A percentile compares a stretch with the other conserved stretches of the same genome.
These are phyloP conservation scores for Brachionus asplanchnoidis DNA, from an alignment of 1,140 invertebrate species.

Conservation along the genomic window DNA sequence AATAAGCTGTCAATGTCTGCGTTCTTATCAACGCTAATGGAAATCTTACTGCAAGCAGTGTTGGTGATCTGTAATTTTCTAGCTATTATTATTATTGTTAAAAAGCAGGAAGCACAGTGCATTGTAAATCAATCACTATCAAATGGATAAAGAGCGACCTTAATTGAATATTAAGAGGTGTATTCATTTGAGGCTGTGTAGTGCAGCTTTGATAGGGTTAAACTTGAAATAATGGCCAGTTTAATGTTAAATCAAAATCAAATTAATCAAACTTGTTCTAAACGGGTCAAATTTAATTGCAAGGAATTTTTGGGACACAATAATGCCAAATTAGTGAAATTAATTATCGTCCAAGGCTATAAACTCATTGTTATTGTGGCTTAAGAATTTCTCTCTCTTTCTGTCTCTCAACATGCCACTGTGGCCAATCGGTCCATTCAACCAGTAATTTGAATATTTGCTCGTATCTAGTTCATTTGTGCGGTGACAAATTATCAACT, in stretches of 20 bases:
- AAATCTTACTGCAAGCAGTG: neutral
- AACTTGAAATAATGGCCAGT: neutral
- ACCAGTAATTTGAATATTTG: neutral
- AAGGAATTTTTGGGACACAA: neutral
- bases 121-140: neutral
- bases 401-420: neutral
- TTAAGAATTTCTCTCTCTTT: neutral
- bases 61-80: neutral
- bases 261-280: slow-evolving; percentile 5
- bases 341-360: neutral
- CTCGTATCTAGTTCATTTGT: neutral
- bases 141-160: neutral
- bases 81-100: too few species aligned
- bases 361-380: neutral
- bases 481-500: neutral
- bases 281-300: neutral
- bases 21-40: neutral
- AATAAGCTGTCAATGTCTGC: neutral
- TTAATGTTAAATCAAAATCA: neutral
- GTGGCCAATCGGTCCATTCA: neutral
- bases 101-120: neutral
- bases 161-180: neutral
- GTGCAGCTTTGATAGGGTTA: neutral
- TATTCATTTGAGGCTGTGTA: neutral
- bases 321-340: neutral